A percentile compares a stretch with the other conserved stretches of the same genome.
phyloP scores from a whole-genome alignment of 2,797 vertebrate species.

The Loris lydekkerianus region DNA sequence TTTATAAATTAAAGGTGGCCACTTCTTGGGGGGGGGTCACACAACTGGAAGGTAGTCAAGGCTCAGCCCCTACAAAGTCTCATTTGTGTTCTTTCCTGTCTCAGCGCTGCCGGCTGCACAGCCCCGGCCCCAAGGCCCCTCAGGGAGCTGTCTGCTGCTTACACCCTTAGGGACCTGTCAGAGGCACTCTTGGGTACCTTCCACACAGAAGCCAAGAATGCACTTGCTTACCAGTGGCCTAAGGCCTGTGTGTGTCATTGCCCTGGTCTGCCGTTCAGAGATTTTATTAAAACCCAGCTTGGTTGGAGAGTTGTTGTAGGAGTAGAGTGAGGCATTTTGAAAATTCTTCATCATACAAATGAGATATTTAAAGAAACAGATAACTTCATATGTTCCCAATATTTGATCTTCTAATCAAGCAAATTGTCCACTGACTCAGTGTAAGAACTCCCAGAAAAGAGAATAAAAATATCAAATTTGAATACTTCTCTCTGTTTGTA shows the following conservation, averaged over 20 bases:
- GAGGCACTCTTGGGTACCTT: not conserved
- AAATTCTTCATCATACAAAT: not conserved
- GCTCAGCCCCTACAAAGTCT: not conserved
- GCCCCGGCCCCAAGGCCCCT: not conserved
- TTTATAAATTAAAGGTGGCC: too few relatives aligned
- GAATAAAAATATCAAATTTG: not conserved
- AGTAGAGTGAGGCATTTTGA: not conserved
- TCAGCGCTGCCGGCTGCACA: not conserved
- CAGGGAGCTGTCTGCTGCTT: rapidly evolving
- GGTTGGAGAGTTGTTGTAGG: not conserved
- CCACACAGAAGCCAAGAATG: not conserved
- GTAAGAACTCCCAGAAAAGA: not conserved
- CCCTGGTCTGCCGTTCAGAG: not conserved
- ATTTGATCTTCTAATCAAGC: not conserved
- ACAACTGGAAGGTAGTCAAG: not conserved
- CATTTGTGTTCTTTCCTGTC: too few relatives aligned
- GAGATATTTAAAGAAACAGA: not conserved
- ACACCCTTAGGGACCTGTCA: not conserved
- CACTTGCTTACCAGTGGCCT: not conserved
- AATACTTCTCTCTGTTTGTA: not conserved
- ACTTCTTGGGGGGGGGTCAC: not conserved
- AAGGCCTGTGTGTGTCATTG: not conserved
- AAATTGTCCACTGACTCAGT: not conserved
- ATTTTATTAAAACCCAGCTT: not conserved
- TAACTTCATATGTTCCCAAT: rapidly evolving